Evolutionary conservation across 1,140 invertebrate species (phyloP), one percentile per base, ranked within the genome.

Genomic region (Agrilus planipennis): DNA sequence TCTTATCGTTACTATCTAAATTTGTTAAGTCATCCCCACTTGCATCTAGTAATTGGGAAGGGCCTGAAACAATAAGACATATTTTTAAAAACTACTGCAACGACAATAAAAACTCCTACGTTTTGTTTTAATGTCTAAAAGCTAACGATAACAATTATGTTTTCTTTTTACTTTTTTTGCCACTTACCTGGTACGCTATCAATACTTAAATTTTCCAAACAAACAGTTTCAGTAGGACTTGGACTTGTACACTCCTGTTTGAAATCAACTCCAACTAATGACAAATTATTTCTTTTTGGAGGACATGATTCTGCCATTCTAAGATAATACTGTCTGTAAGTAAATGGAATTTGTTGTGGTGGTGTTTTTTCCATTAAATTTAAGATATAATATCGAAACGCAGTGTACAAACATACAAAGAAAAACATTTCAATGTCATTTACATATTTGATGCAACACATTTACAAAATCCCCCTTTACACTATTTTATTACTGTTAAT

Each of bases 271-370:
- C 36, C 34, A 39, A 38, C 27, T 34, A 47, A 34, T 28, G 36
- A 38, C 41, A 49, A 44, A 46, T 38, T 45, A 39, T 39, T 42
- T 44, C 44, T 38, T 32, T 50, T 48, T 44, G 53, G 38, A 32
- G 50, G 47, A 55, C 55, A 56, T 56, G 49, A 49, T 54, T 61
- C 53, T 52, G 54, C 60, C 60, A 62, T 64, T 60, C 57, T 62
- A 57, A 42, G 45, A 44, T 35, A 15, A 9, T 21, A 27, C 32
- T 16, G 10, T 36, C 34, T 36, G 19, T 34, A 36, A 36, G 23
- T 17, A 32, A 16, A 16, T 51, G n/a, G n/a, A n/a, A n/a, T n/a
- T n/a, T n/a, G n/a, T n/a, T n/a, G n/a, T n/a, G n/a, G n/a, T n/a
- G n/a, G n/a, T n/a, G n/a, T n/a, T n/a, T n/a, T n/a, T n/a, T n/a